phyloP scores from a whole-genome alignment of 2,113 vertebrate genomes.

The Fulica atra region DNA sequence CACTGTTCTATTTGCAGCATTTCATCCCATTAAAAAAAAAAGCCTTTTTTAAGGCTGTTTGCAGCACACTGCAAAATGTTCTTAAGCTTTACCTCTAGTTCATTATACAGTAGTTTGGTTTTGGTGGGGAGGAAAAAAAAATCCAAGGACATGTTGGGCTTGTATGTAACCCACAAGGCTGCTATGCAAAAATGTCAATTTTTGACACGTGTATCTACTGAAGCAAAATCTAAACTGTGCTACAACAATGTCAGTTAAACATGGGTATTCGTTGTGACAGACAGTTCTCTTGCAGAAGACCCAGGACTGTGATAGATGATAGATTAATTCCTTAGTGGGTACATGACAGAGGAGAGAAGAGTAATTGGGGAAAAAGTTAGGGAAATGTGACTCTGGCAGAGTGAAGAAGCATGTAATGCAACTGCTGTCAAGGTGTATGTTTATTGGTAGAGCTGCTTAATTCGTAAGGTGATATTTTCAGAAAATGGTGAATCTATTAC shows the following conservation, averaged over 20 bases:
- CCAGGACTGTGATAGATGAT: conserved; percentile 42
- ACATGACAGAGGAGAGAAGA: conserved; percentile 70
- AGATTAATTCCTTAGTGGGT: conserved; percentile 59
- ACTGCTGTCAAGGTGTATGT: conserved; percentile 43
- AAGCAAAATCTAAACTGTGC: conserved; percentile 72
- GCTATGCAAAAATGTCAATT: conserved; percentile 27
- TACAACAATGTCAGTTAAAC: conserved; percentile 62
- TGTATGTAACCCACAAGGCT: not conserved
- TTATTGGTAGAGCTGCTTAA: too few species aligned
- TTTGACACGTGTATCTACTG: conserved; percentile 55
- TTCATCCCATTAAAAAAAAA: not conserved
- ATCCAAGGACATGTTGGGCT: not conserved
- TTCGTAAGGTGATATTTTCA: conserved; percentile 58
- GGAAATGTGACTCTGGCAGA: conserved; percentile 67
- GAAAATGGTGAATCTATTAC: conserved; percentile 39
- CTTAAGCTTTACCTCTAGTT: not conserved
- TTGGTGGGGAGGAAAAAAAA: not conserved
- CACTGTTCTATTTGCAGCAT: not conserved
- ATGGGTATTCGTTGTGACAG: conserved; percentile 63
- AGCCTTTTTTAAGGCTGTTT: not conserved
- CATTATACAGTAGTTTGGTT: conserved; percentile 6
- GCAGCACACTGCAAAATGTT: not conserved
- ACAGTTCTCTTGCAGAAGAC: conserved; percentile 32
- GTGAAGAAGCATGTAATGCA: conserved; percentile 37
- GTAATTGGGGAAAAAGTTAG: conserved; percentile 75